These are phyloP conservation scores for Cheilosia vulpina DNA, from an alignment of 2,888 invertebrate genomes.

Conservation along the genomic window DNA sequence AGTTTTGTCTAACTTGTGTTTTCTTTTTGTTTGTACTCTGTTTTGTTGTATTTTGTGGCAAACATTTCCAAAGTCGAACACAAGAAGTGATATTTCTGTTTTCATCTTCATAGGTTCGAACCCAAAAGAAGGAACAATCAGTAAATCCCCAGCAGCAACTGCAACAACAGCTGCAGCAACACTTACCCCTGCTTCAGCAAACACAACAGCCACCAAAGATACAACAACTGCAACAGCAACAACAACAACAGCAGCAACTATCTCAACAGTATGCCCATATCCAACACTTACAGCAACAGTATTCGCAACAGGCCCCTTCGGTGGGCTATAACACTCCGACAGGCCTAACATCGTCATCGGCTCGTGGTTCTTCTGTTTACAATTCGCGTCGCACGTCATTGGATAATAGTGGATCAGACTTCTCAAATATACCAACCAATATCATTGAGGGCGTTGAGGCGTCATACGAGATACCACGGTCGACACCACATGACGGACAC, in stretches of 20 bases:
- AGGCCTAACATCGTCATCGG: conserved; percentile 78
- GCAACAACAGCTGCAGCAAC: conserved; percentile 1
- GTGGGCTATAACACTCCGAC: conserved; percentile 80
- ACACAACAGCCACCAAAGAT: conserved; percentile 5
- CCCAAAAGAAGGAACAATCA: conserved; percentile 11
- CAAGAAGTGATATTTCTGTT: conserved; percentile 38
- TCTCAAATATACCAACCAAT: conserved; percentile 79
- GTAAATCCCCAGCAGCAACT: conserved; percentile 19
- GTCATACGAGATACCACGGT: conserved; percentile 54
- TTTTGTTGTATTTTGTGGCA: background rate
- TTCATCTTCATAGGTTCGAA: conserved; percentile 45
- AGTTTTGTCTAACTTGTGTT: conserved; percentile 8
- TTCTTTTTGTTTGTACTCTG: background rate
- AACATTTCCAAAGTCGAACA: conserved; percentile 2
- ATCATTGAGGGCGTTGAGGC: conserved; percentile 78
- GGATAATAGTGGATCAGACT: conserved; percentile 81
- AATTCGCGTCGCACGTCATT: conserved; percentile 82
- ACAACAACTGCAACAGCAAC: conserved; percentile 13
- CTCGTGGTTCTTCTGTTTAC: conserved; percentile 81
- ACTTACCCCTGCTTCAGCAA: background rate
- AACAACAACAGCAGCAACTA: conserved; percentile 5
- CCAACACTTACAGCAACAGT: conserved; percentile 64
- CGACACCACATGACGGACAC: background rate
- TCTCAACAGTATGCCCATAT: conserved; percentile 42
- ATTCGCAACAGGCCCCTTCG: conserved; percentile 56